Evolutionary conservation across 1,140 invertebrate genomes (phyloP).

Genomic region (Drosophila paulistorum): DNA sequence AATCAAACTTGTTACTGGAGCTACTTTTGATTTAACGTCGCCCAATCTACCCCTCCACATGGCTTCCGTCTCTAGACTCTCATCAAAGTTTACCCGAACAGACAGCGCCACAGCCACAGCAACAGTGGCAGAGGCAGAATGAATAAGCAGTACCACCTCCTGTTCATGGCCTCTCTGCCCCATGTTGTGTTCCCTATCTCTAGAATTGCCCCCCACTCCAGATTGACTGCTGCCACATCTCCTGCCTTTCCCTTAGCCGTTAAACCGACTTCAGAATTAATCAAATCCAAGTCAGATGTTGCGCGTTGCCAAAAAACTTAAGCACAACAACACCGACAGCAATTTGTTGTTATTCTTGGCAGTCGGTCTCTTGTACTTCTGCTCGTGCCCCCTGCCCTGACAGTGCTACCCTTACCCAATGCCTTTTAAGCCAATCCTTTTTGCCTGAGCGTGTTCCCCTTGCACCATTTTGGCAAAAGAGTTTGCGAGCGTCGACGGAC

Average conservation of each 20-base stretch:
- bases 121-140: conserved; percentile 27
- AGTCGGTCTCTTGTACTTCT: conserved; percentile 35
- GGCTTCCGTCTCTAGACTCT: conserved; percentile 42
- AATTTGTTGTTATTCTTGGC: conserved; percentile 69
- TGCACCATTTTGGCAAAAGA: conserved; percentile 55
- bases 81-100: conserved; percentile 76
- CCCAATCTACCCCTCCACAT: conserved; percentile 28
- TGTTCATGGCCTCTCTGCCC: neutral
- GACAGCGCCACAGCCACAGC: conserved; percentile 62
- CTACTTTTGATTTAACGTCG: conserved; percentile 70
- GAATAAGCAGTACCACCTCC: conserved; percentile 56
- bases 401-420: neutral
- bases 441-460: conserved; percentile 9
- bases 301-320: conserved; percentile 78
- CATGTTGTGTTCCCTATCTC: neutral
- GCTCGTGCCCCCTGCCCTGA: neutral
- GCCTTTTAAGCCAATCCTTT: conserved; percentile 9
- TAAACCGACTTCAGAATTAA: conserved; percentile 80
- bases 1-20: conserved; percentile 75
- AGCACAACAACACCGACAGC: conserved; percentile 64
- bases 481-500: conserved; percentile 38
- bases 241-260: conserved; percentile 47
- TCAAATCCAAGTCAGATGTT: conserved; percentile 79
- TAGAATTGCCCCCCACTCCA: neutral
- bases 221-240: neutral